phyloP scores from a whole-genome alignment of 2,888 invertebrate genomes.

The Nyleta sp. region DNA sequence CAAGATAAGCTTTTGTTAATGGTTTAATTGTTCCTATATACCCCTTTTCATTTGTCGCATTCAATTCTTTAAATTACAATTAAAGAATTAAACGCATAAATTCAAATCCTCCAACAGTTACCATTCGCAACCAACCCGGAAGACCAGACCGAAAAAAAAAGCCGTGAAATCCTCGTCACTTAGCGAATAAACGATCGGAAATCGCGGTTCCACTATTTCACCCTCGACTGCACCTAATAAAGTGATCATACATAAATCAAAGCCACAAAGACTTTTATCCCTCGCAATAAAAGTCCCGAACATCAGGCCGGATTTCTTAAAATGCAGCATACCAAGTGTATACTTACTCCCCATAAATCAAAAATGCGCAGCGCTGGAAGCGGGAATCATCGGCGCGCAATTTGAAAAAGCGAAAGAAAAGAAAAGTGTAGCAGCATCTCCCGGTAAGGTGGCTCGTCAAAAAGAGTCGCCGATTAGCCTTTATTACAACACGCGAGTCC shows the following conservation, averaged over 20 bases:
- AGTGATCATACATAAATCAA: slow-evolving; percentile 53
- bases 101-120: too few species aligned
- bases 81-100: too few species aligned
- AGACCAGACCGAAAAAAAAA: too few species aligned
- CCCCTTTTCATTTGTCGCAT: too few species aligned
- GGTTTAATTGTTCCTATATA: too few species aligned
- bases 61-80: too few species aligned
- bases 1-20: too few species aligned
- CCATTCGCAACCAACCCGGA: too few species aligned
- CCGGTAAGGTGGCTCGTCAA: slow-evolving; percentile 39
- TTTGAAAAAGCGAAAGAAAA: slow-evolving; percentile 21
- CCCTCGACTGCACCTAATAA: slow-evolving; percentile 35
- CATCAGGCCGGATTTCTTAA: slow-evolving; percentile 39
- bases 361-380: slow-evolving; percentile 53
- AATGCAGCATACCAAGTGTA: slow-evolving; percentile 57
- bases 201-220: slow-evolving; percentile 22
- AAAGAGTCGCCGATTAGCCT: slow-evolving; percentile 72
- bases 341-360: slow-evolving; percentile 59
- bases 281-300: slow-evolving; percentile 35
- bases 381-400: slow-evolving; percentile 51
- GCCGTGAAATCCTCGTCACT: background rate
- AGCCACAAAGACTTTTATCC: slow-evolving; percentile 46
- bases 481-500: slow-evolving; percentile 69
- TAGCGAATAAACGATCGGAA: slow-evolving; percentile 4
- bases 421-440: slow-evolving; percentile 35